A percentile compares a stretch with the other conserved stretches of the same genome.
phyloP scores from a whole-genome alignment of 2,888 invertebrate species.

The Bombylius major region DNA sequence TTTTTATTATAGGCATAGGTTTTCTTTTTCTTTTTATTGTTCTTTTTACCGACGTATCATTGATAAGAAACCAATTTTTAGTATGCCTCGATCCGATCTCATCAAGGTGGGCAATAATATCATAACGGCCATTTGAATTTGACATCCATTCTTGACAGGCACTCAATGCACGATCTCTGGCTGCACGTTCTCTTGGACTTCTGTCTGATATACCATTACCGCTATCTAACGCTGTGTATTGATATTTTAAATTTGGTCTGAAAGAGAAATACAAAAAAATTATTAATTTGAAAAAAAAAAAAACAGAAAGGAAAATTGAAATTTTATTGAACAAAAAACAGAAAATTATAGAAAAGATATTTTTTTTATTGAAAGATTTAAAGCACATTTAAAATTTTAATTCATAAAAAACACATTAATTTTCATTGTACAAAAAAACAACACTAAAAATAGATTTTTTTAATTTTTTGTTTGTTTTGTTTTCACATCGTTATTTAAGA shows the following conservation, averaged over 20 bases:
- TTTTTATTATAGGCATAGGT: neutral
- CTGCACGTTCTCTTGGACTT: constrained; percentile 50
- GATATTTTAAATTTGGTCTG: constrained; percentile 38
- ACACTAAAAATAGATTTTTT: no score
- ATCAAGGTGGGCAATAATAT: constrained; percentile 63
- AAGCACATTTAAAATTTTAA: no score
- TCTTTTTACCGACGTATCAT: constrained; percentile 54
- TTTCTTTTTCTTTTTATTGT: neutral
- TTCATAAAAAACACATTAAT: no score
- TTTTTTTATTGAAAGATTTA: no score
- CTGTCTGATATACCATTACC: constrained; percentile 46
- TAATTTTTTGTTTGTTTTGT: no score
- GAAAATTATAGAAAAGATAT: constrained; percentile 3
- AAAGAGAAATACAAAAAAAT: constrained; percentile 6
- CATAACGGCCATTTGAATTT: constrained; percentile 56
- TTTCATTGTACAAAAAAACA: no score
- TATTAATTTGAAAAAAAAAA: no score
- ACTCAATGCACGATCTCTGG: constrained; percentile 51
- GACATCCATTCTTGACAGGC: constrained; percentile 45
- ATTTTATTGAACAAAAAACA: constrained; percentile 1
- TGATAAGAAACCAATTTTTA: constrained; percentile 85
- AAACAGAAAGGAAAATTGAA: no score
- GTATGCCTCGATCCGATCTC: constrained; percentile 72
- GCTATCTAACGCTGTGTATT: constrained; percentile 54
- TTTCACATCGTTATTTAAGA: no score